Evolutionary conservation across 2,888 invertebrate genomes (phyloP), one percentile per base, ranked within the genome.

Genomic region (Trichopria drosophilae): DNA sequence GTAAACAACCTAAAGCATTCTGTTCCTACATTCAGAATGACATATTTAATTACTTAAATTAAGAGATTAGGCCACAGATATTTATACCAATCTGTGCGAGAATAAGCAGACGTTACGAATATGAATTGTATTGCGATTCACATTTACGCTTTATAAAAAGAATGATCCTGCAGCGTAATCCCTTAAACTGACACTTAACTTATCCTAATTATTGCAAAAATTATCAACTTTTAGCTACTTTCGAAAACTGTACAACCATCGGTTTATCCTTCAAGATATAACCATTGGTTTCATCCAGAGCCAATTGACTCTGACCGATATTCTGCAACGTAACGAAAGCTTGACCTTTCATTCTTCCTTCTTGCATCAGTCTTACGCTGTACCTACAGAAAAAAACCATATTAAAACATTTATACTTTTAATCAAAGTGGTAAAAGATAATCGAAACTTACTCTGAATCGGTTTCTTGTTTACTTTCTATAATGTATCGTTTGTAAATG

Each of bases 311-410:
- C 64, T 82, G 77, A 36, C 79, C 78, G 10, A 84, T 79, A 64
- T 80, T 83, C 43, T 90, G 88, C 45, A 93, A 80, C 1, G 91
- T 91, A 0, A 96, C 82, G 80, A 96, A 96, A 1, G 93, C 94
- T 76, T 96, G 96, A 0, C 95, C 95, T 76, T 94, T 96, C 95
- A 96, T 95, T 67, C 93, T 82, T 1, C 96, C 96, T 74, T 93
- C 91, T 69, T 91, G 90, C 93, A 96, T 92, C 10, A 94, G 80
- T 62, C 89, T 81, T 4, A 95, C 84, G 72, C 82, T 79, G 67
- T 82, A 84, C 69, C 80, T 81, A 59, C 22, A 73, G 67, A 42
- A 34, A 48, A 23, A 44, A 16, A 44, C 39, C 7, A 41, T 35
- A 28, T 20, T 23, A 28, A 40, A 80, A 77, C 15, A 35, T 6